Conservation (phyloP, 2,113 vertebrate species). For the Orycteropus afer region DNA sequence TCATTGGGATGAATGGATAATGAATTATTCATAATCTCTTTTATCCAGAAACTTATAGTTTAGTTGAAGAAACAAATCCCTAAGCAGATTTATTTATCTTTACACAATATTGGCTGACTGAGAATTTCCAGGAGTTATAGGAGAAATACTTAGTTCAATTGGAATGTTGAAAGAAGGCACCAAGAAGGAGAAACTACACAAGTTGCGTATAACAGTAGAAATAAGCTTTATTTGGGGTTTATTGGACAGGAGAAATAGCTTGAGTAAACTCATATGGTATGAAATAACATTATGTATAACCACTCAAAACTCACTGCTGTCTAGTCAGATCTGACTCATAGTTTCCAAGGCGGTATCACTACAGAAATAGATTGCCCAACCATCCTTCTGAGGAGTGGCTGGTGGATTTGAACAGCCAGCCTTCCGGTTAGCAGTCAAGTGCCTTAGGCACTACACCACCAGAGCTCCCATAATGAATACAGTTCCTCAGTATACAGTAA, state of each 20-base stretch:
- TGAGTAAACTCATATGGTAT: not conserved
- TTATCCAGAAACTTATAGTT: not conserved
- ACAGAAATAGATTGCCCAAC: no score
- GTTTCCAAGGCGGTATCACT: no score
- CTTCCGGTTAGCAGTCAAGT: no score
- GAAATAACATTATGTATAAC: no score
- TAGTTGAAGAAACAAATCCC: not conserved
- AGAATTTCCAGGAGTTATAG: not conserved
- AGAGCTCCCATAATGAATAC: not conserved
- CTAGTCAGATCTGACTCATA: no score
- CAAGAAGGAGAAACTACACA: not conserved
- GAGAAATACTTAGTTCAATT: not conserved
- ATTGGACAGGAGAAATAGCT: not conserved
- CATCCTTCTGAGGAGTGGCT: no score
- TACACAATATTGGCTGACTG: not conserved
- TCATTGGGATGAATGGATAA: not conserved
- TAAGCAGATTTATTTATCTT: not conserved
- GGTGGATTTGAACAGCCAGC: no score
- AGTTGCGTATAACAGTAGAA: not conserved
- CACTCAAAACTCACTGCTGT: no score
- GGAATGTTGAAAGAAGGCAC: not conserved
- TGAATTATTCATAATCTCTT: not conserved
- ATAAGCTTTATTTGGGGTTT: not conserved
- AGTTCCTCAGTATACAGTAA: not conserved
- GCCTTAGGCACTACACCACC: no score